Base-by-base conservation (phyloP, 2,888 invertebrate species). In the Nebria brevicollis region DNA sequence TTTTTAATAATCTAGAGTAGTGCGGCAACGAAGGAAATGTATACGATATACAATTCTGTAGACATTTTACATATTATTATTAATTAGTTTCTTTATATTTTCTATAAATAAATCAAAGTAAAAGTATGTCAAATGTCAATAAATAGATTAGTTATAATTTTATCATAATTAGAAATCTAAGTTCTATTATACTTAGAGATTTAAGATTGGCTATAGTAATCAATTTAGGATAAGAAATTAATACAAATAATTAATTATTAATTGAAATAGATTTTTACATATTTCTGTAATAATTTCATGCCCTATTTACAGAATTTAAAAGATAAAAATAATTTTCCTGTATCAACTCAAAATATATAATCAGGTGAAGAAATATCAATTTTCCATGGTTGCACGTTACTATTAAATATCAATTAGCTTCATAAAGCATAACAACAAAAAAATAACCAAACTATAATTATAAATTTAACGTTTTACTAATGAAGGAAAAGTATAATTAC, bases 391-490 rank as follows among this genome's bases (percentile, higher is more conserved):
- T 77, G 78, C 73, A 42, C 78, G 26, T 74, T 54, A 41, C 25
- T 66, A 78, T 78, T 78, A 78, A 78, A 78, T 73, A 66, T 78
- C 78, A 78, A 78, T 78, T 78, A 78, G 34, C 68, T 77, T 15
- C 64, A 70, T 65, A 77, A 41, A 66, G 25, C 43, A 11, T 54
- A 54, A 78, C 73, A 78, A 54, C 54, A 54, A 54, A 54, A 54
- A 54, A 54, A 78, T 73, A 78, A 78, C 42, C 66, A 25, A 66
- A 78, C 78, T 74, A 42, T 78, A 73, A 78, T 74, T 77, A 73
- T 64, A 77, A 77, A 78, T 66, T 73, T 66, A 78, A 78, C 78
- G 78, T 78, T 73, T 78, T 74, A 74, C 78, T 78, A 78, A 78
- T 78, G 78, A 78, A 78, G 42, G 42, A 73, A 20, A 72, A 78